These are phyloP conservation scores for Potamilus streckersoni DNA, from an alignment of 1,140 invertebrate species.

Conservation along the genomic window DNA sequence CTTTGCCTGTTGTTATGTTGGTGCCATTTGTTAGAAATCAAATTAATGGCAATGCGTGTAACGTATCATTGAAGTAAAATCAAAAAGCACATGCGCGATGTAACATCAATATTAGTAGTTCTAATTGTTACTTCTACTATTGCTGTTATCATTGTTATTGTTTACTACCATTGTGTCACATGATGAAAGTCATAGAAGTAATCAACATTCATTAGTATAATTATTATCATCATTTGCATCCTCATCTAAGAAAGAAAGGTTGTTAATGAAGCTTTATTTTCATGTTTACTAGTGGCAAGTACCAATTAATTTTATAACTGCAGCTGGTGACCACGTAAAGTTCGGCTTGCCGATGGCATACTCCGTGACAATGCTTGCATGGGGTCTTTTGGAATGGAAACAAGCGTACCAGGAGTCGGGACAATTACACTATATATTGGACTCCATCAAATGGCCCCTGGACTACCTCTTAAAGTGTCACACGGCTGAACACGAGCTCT, in stretches of 20 bases:
- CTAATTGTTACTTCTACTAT: neutral
- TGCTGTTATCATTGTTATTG: neutral
- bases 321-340: constrained; percentile 76
- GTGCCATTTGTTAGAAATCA: no score
- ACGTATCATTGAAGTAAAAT: no score
- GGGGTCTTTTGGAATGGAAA: constrained; percentile 73
- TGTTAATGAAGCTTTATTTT: neutral
- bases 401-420: constrained; percentile 70
- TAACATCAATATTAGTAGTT: no score
- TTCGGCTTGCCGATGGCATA: constrained; percentile 77
- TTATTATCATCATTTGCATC: constrained; percentile 21
- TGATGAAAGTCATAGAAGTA: constrained; percentile 2
- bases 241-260: neutral
- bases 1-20: no score
- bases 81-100: no score
- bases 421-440: constrained; percentile 67
- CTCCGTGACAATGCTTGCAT: constrained; percentile 73
- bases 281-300: neutral
- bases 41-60: no score
- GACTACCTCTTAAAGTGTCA: constrained; percentile 77
- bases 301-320: constrained; percentile 34
- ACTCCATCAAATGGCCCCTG: constrained; percentile 73
- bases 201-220: constrained; percentile 24
- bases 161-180: neutral
- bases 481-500: constrained; percentile 45